Evolutionary conservation across 2,797 vertebrate species (phyloP), one percentile per base, ranked within the genome.

Genomic region (Lateolabrax maculatus): DNA sequence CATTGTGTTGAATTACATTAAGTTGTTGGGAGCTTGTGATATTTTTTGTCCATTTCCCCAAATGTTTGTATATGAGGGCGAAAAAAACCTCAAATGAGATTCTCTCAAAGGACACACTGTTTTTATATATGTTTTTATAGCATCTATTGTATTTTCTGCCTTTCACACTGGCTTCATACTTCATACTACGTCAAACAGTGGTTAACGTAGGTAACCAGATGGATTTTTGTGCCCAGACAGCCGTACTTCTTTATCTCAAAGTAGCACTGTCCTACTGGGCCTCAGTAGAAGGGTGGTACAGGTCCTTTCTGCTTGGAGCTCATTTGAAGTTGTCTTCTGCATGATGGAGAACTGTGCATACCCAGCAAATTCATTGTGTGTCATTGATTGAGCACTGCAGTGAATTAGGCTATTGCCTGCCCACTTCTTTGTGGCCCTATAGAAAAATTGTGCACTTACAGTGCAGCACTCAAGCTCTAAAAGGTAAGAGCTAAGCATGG

Each of bases 341-440:
- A 52, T 80, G 88, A 91, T 86, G 80, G 72, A 89, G 83, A 84
- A 71, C 81, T 60, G 70, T 86, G 87, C 89, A 69, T 58, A 71
- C 66, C 82, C 86, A 86, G 89, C 79, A 84, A 69, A 87, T 84
- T 79, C 85, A 83, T 75, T 77, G 69, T 60, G 75, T 81, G 87
- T 76, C 84, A 88, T 78, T 92, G 90, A 92, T 89, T 80, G 88
- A 92, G 83, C 71, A 9, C 81, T 90, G 88, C 83, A 79, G 83
- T 79, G 77, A 87, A 90, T 91, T 79, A 89, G 78, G 64, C 73
- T 83, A 53, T 78, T 87, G 86, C 84, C 84, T 83, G 70, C 86
- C 71, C 64, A 51, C 64, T 34, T 69, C 74, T 43, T n/a, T 36
- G 71, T 57, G 77, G 67, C 51, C 61, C 34, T 29, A 41, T 62